Percentiles rank a stretch among this genome's conserved stretches.
Evolutionary conservation across 2,113 vertebrate genomes (phyloP).

Genomic region (Turdus rufiventris): DNA sequence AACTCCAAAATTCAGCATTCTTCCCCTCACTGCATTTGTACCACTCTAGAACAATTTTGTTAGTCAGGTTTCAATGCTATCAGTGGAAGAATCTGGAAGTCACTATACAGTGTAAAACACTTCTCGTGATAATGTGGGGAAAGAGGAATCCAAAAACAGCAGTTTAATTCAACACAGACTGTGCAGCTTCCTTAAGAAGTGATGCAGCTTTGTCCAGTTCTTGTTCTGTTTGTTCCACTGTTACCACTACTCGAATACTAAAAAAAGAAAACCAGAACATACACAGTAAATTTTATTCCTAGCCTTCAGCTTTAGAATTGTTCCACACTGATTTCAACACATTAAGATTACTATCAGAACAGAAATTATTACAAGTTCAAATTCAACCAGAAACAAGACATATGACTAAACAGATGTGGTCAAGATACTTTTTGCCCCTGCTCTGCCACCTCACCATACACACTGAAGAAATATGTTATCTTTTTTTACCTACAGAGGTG

Average conservation of each 20-base stretch:
- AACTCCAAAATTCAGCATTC: neutral
- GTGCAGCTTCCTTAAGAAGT: slow-evolving; percentile 82
- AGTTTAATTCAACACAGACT: slow-evolving; percentile 71
- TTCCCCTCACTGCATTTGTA: neutral
- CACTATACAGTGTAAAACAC: neutral
- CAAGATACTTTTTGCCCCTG: neutral
- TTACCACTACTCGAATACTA: slow-evolving; percentile 91
- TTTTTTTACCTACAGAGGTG: neutral
- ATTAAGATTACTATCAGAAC: neutral
- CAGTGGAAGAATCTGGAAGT: neutral
- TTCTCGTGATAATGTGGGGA: neutral
- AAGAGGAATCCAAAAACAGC: neutral
- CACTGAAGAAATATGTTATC: neutral
- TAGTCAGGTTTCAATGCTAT: neutral
- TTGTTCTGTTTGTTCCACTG: slow-evolving; percentile 86
- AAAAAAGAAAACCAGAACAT: slow-evolving; percentile 19
- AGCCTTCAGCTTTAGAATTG: neutral
- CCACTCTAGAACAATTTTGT: neutral
- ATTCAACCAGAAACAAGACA: neutral
- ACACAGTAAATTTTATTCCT: neutral
- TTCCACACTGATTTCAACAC: neutral
- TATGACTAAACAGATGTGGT: neutral
- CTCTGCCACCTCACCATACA: neutral
- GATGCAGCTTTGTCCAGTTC: slow-evolving; percentile 84
- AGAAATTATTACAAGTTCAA: neutral